These are phyloP conservation scores for Alviniconcha strummeri DNA, from an alignment of 2,888 invertebrate species.

Conservation along the genomic window DNA sequence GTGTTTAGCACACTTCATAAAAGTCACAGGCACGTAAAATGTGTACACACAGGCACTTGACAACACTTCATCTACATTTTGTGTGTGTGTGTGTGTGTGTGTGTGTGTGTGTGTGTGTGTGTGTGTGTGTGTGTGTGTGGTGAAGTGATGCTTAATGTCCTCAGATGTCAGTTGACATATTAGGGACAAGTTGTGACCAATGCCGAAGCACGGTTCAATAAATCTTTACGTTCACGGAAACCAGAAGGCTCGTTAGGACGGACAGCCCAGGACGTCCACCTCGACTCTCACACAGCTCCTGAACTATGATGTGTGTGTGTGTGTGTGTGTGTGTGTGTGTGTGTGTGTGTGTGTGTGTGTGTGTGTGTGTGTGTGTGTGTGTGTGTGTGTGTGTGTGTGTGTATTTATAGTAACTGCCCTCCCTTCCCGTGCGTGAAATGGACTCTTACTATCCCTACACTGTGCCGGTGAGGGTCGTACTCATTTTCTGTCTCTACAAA, in stretches of 20 bases:
- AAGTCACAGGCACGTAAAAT: neutral
- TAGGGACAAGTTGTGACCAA: too few species aligned
- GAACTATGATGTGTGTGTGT: neutral
- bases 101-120: constrained; percentile 18
- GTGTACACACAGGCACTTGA: neutral
- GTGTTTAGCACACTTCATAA: neutral
- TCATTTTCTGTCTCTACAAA: too few species aligned
- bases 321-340: neutral
- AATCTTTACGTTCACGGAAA: too few species aligned
- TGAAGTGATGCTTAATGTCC: too few species aligned
- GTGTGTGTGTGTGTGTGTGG: constrained; percentile 17
- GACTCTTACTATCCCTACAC: too few species aligned
- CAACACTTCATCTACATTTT: neutral
- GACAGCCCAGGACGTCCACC: too few species aligned
- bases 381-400: neutral
- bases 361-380: neutral
- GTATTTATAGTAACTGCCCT: neutral
- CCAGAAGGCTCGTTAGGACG: too few species aligned
- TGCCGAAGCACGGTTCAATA: too few species aligned
- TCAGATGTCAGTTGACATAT: too few species aligned
- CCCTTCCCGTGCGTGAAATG: too few species aligned
- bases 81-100: neutral
- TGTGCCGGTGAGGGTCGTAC: too few species aligned
- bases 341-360: neutral
- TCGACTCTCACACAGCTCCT: too few species aligned